phyloP scores from a whole-genome alignment of 2,797 vertebrate genomes.

The Characodon lateralis region DNA sequence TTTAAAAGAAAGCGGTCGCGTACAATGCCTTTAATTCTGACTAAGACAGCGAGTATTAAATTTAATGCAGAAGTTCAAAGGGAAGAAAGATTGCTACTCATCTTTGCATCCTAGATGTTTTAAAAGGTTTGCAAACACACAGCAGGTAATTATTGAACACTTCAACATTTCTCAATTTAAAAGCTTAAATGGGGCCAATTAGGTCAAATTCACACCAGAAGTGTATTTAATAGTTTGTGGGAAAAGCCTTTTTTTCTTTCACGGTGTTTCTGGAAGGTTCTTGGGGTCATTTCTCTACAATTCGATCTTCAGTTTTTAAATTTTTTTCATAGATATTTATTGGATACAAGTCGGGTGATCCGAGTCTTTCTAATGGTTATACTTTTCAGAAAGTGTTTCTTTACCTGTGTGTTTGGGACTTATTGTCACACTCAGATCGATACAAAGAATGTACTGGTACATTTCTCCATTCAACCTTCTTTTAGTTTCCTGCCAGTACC shows the following conservation, averaged over 20 bases:
- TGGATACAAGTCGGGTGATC: not conserved
- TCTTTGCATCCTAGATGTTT: conserved; percentile 11
- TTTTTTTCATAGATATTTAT: not conserved
- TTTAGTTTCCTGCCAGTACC: not conserved
- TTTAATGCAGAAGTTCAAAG: conserved; percentile 8
- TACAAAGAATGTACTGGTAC: not conserved
- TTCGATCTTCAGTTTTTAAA: not conserved
- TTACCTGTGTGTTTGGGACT: not conserved
- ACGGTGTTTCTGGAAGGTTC: not conserved
- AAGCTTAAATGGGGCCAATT: not conserved
- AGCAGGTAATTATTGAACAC: not conserved
- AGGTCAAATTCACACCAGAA: not conserved
- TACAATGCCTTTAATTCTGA: conserved; percentile 2
- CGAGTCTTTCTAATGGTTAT: not conserved
- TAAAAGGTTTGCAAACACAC: conserved; percentile 28
- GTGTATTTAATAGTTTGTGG: not conserved
- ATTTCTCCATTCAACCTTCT: not conserved
- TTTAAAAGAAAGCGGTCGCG: conserved; percentile 35
- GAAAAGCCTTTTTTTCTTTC: not conserved
- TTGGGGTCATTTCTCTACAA: not conserved
- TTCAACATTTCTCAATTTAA: not conserved
- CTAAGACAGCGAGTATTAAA: conserved; percentile 6
- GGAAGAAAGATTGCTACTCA: not conserved
- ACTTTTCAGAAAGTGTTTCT: not conserved
- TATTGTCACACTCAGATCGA: not conserved